Evolutionary conservation across 2,113 vertebrate species (phyloP).

Genomic region (Gopherus evgoodei): DNA sequence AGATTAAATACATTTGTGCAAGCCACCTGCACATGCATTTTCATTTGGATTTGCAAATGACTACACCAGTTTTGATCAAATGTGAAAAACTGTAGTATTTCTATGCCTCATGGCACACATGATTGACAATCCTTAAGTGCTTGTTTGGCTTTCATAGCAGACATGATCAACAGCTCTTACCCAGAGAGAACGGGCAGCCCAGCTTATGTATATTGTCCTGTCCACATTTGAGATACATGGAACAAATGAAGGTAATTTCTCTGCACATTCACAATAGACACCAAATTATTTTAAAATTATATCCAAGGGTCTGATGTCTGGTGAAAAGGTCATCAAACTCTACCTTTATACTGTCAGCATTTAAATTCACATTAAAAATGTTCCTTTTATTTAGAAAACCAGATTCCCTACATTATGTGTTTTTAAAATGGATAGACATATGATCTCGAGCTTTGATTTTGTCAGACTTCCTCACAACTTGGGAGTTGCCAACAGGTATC

Average conservation of each 20-base stretch:
- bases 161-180: not conserved
- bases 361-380: not conserved
- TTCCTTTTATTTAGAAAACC: not conserved
- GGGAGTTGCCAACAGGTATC: accelerated
- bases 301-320: not conserved
- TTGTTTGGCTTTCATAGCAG: not conserved
- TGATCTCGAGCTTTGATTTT: not conserved
- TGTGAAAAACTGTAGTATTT: not conserved
- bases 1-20: constrained; percentile 44
- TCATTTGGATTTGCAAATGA: not conserved
- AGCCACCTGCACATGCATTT: not conserved
- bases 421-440: not conserved
- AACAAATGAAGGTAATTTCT: not conserved
- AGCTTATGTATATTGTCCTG: not conserved
- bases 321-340: not conserved
- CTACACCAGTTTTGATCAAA: not conserved
- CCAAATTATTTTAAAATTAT: not conserved
- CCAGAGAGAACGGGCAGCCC: not conserved
- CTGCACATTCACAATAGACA: not conserved
- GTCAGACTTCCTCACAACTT: not conserved
- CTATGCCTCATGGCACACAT: not conserved
- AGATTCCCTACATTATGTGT: not conserved
- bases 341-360: not conserved
- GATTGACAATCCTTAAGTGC: not conserved
- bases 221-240: not conserved